These are phyloP conservation scores for Drosophila villosipedis DNA, from an alignment of 2,888 invertebrate genomes.

Conservation along the genomic window DNA sequence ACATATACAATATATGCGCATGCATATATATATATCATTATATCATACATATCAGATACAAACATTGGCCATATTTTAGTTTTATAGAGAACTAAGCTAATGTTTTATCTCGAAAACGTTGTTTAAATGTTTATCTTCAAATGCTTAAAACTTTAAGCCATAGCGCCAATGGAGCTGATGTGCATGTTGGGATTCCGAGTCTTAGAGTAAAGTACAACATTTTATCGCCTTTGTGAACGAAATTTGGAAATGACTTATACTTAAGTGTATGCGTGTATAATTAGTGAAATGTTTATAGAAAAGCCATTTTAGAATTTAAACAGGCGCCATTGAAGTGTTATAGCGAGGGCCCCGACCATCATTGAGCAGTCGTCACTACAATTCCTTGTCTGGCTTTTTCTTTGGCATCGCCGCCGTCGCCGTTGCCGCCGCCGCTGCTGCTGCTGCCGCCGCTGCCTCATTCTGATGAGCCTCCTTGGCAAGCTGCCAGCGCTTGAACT, in stretches of 20 bases:
- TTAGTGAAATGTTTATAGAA: constrained; percentile 51
- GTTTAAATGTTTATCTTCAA: constrained; percentile 19
- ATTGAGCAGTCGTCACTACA: constrained; percentile 65
- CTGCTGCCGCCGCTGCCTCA: constrained; percentile 53
- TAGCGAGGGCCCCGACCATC: constrained; percentile 8
- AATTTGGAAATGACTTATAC: constrained; percentile 20
- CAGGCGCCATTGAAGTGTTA: constrained; percentile 18
- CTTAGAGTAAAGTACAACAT: constrained; percentile 57
- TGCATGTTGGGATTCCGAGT: constrained; percentile 10
- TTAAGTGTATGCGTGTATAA: constrained; percentile 25
- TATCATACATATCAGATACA: constrained; percentile 36
- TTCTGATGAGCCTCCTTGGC: constrained; percentile 70
- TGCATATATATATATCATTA: constrained; percentile 30
- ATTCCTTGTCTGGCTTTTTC: constrained; percentile 75
- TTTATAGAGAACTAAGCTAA: constrained; percentile 31
- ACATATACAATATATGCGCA: constrained; percentile 28
- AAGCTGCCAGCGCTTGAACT: constrained; percentile 84
- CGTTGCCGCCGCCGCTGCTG: constrained; percentile 7
- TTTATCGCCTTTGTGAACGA: constrained; percentile 27
- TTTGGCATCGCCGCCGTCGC: constrained; percentile 39
- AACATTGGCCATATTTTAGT: constrained; percentile 9
- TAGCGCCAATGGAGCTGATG: constrained; percentile 18
- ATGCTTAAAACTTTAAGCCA: constrained; percentile 30
- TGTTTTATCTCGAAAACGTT: constrained; percentile 4
- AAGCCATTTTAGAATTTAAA: constrained; percentile 46